Evolutionary conservation across 2,113 vertebrate genomes (phyloP), one percentile per base, ranked within the genome.

Genomic region (Podarcis cretensis): DNA sequence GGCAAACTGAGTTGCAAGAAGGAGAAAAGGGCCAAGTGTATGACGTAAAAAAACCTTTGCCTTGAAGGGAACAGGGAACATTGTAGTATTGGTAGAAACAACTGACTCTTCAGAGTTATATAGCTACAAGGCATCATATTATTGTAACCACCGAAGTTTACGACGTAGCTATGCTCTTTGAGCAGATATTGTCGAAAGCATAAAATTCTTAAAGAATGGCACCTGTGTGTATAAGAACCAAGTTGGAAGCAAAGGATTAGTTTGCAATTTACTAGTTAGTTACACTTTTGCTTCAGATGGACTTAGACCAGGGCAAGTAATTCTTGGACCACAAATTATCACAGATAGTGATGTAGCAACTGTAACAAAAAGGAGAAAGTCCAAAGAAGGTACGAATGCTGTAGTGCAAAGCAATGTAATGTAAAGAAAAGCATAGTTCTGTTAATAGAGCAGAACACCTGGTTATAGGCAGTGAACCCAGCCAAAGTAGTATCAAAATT

Each of bases 331-430:
- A 27, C 65, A 27, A 25, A 59, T 76, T n/a, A 83, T 57, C 88
- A 90, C 18, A 85, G 85, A 27, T 63, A 87, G 74, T 20, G 82
- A 78, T 3, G 1, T n/a, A 90, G 63, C 14, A 76, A 23, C 48
- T 78, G 74, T n/a, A 89, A 89, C 0, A 30, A 63, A 48, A 90
- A 91, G n/a, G 32, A 78, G 37, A 54, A 23, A 89, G 48, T 89
- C 59, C 74, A 35, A 30, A 86, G 14, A 57, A 89, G 89, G 88
- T 30, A 80, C 14, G 35, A 87, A 54, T 3, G 6, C 32, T 83
- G 40, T 4, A 21, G 30, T 59, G 59, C 73, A 76, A 75, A 85
- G 69, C 88, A 92, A 74, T 76, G 83, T 69, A 37, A 69, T 84
- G 35, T 32, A 75, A 89, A 30, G 86, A 54, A 75, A 83, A 37